Percentiles rank a stretch among this genome's conserved stretches.
phyloP scores from a whole-genome alignment of 2,888 invertebrate species.

The Thalpophila matura region DNA sequence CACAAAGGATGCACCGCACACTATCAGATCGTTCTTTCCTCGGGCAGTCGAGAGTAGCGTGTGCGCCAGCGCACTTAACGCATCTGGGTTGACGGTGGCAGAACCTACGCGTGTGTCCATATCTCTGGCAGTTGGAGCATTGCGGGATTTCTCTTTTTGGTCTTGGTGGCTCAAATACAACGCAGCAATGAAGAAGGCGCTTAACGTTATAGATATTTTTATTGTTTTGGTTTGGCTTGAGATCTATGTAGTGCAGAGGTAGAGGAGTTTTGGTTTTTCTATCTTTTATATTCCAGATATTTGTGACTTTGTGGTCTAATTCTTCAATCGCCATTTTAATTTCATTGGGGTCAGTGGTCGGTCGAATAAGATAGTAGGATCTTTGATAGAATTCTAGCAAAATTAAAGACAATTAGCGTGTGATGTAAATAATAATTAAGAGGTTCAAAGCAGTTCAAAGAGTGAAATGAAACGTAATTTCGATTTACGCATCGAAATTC shows the following conservation, averaged over 20 bases:
- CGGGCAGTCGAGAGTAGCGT: not conserved
- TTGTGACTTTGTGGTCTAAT: not conserved
- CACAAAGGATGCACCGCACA: not conserved
- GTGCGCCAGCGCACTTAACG: not conserved
- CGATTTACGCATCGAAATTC: too few relatives aligned
- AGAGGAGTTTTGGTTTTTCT: not conserved
- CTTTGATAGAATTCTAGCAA: too few relatives aligned
- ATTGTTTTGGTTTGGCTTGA: not conserved
- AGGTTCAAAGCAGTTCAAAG: too few relatives aligned
- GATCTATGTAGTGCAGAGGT: not conserved
- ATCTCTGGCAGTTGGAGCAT: not conserved
- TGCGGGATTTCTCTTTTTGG: constrained; percentile 1
- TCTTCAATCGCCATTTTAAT: not conserved
- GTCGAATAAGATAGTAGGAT: too few relatives aligned
- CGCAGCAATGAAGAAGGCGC: constrained; percentile 5
- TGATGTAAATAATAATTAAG: too few relatives aligned
- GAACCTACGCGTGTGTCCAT: constrained; percentile 1
- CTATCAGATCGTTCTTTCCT: not conserved
- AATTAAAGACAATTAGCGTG: too few relatives aligned
- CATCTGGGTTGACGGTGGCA: not conserved
- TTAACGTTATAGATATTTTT: not conserved
- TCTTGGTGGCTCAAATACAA: constrained; percentile 5
- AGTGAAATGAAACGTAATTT: too few relatives aligned
- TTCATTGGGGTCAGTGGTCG: too few relatives aligned
- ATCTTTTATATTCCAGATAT: constrained; percentile 3